A percentile compares a stretch with the other conserved stretches of the same genome.
Evolutionary conservation across 2,888 invertebrate species (phyloP).

Genomic region (Achlya flavicornis): DNA sequence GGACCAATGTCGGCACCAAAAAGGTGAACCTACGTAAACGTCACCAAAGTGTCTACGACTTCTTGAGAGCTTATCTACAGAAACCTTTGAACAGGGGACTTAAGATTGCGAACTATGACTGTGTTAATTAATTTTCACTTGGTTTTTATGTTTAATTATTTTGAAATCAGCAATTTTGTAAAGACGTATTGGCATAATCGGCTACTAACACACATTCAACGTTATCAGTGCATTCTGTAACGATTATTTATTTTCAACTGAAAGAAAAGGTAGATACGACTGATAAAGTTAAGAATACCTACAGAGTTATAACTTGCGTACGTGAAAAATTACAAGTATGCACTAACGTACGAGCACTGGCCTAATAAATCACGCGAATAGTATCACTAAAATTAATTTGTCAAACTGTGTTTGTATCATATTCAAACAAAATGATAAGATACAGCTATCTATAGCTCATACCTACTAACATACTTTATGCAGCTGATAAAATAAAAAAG

Average conservation of each 20-base stretch:
- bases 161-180: background rate
- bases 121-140: background rate
- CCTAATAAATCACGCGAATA: background rate
- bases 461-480: conserved; percentile 12
- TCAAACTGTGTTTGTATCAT: conserved; percentile 17
- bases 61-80: conserved; percentile 16
- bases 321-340: background rate
- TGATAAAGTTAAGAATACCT: no score
- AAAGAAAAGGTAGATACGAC: no score
- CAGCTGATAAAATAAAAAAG: conserved; percentile 9
- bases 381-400: conserved; percentile 12
- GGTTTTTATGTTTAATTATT: background rate
- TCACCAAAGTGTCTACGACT: conserved; percentile 39
- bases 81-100: conserved; percentile 28
- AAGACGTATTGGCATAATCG: background rate
- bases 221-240: background rate
- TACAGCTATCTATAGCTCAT: conserved; percentile 9
- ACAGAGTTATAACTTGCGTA: background rate
- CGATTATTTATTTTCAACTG: no score
- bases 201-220: background rate
- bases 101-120: background rate
- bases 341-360: background rate
- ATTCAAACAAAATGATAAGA: conserved; percentile 19
- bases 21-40: conserved; percentile 58
- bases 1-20: conserved; percentile 46